Percentiles rank a stretch among this genome's conserved stretches.
These are phyloP conservation scores for Eupithecia subfuscata DNA, from an alignment of 2,888 invertebrate species.

Conservation along the genomic window DNA sequence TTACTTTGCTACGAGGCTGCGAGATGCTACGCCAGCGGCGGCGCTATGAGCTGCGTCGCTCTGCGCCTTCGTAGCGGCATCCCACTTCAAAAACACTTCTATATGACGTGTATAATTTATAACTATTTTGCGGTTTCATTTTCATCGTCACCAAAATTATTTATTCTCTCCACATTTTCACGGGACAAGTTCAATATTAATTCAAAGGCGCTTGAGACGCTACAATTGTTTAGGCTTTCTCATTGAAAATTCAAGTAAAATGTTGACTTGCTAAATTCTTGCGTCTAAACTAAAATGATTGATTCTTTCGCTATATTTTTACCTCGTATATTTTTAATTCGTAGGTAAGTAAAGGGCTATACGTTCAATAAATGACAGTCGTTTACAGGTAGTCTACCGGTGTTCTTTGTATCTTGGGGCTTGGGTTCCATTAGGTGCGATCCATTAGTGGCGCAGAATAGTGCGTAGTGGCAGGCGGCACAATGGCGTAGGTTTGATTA, in stretches of 20 bases:
- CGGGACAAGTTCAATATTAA: background rate
- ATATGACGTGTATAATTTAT: background rate
- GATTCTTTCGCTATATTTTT: too few relatives aligned
- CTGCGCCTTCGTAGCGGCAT: background rate
- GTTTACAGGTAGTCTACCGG: constrained; percentile 12
- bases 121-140: background rate
- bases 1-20: background rate
- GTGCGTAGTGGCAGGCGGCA: constrained; percentile 15
- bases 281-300: too few relatives aligned
- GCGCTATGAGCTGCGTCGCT: background rate
- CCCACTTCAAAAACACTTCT: background rate
- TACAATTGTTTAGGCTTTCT: background rate
- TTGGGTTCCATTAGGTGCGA: constrained; percentile 38
- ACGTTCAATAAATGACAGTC: constrained; percentile 13
- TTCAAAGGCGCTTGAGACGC: background rate
- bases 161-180: background rate
- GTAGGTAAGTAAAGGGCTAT: background rate
- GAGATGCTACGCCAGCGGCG: too few relatives aligned
- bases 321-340: background rate
- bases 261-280: background rate
- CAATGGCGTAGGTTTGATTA: constrained; percentile 42
- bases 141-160: background rate
- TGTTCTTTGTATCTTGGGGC: constrained; percentile 13
- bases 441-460: constrained; percentile 28
- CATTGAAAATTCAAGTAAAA: background rate